Conservation (phyloP, 2,797 vertebrate genomes). For the Lithobates sylvaticus region DNA sequence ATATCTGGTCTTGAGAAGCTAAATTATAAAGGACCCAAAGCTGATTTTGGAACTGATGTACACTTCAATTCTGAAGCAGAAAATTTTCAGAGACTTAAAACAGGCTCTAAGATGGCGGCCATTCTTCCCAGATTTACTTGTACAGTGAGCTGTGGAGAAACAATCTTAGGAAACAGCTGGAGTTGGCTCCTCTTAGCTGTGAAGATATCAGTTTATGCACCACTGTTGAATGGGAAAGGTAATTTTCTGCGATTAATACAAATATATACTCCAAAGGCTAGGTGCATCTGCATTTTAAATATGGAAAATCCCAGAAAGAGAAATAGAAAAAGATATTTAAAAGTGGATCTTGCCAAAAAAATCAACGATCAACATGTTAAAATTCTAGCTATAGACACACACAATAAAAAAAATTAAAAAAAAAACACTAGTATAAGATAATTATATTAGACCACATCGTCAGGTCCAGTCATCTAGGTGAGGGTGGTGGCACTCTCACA, state of each 20-base stretch:
- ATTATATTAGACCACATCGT: no score
- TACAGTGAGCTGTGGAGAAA: background rate
- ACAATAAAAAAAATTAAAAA: no score
- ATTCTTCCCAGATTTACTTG: background rate
- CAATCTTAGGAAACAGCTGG: constrained; percentile 7
- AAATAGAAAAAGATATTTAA: no score
- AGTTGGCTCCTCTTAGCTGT: background rate
- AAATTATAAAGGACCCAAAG: background rate
- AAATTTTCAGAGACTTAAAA: background rate
- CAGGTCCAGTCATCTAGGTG: no score
- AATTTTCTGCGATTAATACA: background rate
- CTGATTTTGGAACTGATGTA: background rate
- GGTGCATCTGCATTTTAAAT: background rate
- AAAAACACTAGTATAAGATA: no score
- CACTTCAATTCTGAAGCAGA: background rate
- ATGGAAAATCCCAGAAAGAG: no score
- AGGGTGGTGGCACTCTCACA: no score
- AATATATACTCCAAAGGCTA: background rate
- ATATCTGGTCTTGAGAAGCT: no score
- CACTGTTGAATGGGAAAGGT: background rate
- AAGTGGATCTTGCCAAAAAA: no score
- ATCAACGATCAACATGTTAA: no score
- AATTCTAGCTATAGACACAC: no score
- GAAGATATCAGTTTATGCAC: background rate
- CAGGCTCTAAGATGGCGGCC: background rate